These are phyloP conservation scores for Nebria salina DNA, from an alignment of 2,888 invertebrate genomes.

Conservation along the genomic window DNA sequence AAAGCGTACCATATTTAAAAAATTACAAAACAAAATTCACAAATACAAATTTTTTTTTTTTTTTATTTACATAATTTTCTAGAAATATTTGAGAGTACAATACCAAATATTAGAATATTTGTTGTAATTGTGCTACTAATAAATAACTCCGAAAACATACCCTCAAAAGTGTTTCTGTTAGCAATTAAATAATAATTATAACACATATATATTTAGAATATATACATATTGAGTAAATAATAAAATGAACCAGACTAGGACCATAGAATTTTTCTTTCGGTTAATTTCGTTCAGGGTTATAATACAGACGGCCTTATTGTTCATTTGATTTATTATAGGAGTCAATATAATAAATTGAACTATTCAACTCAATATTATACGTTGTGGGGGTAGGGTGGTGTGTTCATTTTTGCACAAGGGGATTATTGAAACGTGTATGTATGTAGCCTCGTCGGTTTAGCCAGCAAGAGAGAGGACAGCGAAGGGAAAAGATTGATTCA, in stretches of 20 bases:
- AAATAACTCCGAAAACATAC: too few species aligned
- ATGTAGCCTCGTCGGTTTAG: neutral
- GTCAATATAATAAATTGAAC: slow-evolving; percentile 22
- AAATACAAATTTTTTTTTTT: too few species aligned
- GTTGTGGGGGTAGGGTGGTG: slow-evolving; percentile 9
- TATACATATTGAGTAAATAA: too few species aligned
- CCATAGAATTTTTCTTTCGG: neutral
- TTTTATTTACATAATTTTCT: too few species aligned
- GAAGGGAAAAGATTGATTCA: neutral
- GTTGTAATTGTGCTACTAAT: too few species aligned
- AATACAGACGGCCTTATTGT: slow-evolving; percentile 4
- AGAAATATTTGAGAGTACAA: too few species aligned
- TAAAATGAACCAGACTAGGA: too few species aligned
- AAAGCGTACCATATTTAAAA: neutral
- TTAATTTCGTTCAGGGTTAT: neutral
- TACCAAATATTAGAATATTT: too few species aligned
- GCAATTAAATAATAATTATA: too few species aligned
- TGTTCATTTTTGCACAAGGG: neutral
- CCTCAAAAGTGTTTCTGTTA: too few species aligned
- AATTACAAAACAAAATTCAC: too few species aligned
- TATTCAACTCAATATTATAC: slow-evolving; percentile 17
- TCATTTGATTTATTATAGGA: slow-evolving; percentile 16
- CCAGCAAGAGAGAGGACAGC: neutral
- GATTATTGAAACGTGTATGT: slow-evolving; percentile 4
- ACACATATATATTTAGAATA: neutral